phyloP scores from a whole-genome alignment of 2,797 vertebrate genomes.

The Atherinosoma microstoma region DNA sequence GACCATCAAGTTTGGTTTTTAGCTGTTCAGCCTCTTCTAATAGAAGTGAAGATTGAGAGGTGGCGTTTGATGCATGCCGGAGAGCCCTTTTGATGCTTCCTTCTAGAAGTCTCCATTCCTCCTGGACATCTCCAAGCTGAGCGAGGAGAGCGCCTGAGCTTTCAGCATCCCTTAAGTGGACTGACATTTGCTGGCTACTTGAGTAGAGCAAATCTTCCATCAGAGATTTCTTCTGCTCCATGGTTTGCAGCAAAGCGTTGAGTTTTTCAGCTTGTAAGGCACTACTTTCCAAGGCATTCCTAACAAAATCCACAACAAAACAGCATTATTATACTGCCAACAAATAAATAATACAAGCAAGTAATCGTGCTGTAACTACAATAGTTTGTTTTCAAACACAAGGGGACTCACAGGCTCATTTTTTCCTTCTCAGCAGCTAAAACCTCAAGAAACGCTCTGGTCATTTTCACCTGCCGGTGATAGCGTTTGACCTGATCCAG shows the following conservation, averaged over 20 bases:
- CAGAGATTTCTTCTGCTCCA: conserved; percentile 79
- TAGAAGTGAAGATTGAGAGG: conserved; percentile 77
- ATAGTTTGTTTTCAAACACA: neutral
- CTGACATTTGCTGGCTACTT: conserved; percentile 79
- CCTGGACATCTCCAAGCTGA: conserved; percentile 86
- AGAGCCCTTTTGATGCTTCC: conserved; percentile 81
- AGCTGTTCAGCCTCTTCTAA: conserved; percentile 76
- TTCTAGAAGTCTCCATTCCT: conserved; percentile 85
- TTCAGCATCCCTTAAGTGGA: conserved; percentile 82
- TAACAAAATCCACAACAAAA: conserved; percentile 55
- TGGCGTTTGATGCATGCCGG: conserved; percentile 77
- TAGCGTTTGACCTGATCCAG: conserved; percentile 84
- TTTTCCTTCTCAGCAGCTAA: conserved; percentile 84
- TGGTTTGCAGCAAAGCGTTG: conserved; percentile 73
- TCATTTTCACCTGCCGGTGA: conserved; percentile 77
- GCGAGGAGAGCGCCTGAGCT: conserved; percentile 84
- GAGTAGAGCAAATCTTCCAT: conserved; percentile 79
- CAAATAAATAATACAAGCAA: neutral
- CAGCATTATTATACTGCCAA: neutral
- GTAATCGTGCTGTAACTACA: neutral
- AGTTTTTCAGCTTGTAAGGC: conserved; percentile 83
- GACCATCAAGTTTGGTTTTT: conserved; percentile 74
- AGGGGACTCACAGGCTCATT: conserved; percentile 87
- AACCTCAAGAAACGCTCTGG: conserved; percentile 78
- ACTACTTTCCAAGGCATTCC: conserved; percentile 82